Base-by-base conservation (phyloP, 2,797 vertebrate genomes). In the Neosilurus hyrtlii region DNA sequence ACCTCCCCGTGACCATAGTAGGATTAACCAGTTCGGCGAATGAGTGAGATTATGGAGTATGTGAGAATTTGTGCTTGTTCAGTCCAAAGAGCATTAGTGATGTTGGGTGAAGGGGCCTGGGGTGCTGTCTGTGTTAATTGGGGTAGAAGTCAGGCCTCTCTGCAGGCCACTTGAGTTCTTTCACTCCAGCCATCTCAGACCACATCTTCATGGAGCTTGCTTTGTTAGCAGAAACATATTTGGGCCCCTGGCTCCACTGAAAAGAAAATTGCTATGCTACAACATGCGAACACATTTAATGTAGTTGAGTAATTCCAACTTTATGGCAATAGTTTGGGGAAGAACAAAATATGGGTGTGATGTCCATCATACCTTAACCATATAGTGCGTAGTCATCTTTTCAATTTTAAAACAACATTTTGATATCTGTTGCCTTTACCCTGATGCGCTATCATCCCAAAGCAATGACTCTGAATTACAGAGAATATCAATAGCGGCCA, bases 401-500 rank as follows among this genome's bases (percentile, higher is more conserved):
- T 22, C 15, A 49, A 18, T 12, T 5, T 57, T 9, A 54, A 51
- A 57, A 10, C 77, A 24, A 59, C 51, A 3, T 22, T 68, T 22
- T 57, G 16, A 49, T n/a, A 22, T 52, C 59, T 57, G 16, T 59
- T 85, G 62, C 16, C 71, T 77, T 66, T 71, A 72, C 51, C 24
- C 30, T 83, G 70, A 20, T 80, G 65, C 22, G 10, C 15, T 83
- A 26, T 62, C 37, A 37, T 67, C 81, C 54, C 65, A 75, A 49
- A 81, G 9, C 56, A 61, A 76, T 76, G 51, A 80, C 24, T 76
- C 49, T 74, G 77, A 86, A 88, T 87, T 86, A 86, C 72, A 72
- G 12, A 75, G 74, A 85, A 80, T 86, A 86, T 85, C 73, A 71
- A 81, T 78, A 24, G 80, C 71, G n/a, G 77, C 54, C 85, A 82